A percentile compares a stretch with the other conserved stretches of the same genome.
These are phyloP conservation scores for Creontiades dilutus DNA, from an alignment of 2,888 invertebrate species.

Conservation along the genomic window DNA sequence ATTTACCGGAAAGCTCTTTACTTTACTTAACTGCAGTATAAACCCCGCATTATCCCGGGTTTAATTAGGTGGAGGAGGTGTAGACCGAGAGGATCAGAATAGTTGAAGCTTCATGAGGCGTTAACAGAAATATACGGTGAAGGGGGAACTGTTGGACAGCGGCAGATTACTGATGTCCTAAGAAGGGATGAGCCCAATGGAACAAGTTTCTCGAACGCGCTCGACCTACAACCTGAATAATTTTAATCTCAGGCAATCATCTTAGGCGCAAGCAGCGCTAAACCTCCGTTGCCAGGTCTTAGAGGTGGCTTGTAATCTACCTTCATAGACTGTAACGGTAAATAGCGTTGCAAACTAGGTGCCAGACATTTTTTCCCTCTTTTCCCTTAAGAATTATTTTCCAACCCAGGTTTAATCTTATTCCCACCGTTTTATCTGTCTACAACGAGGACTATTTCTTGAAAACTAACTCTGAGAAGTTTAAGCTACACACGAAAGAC, in stretches of 20 bases:
- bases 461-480: slow-evolving; percentile 23
- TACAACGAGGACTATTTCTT: slow-evolving; percentile 18
- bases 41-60: not conserved
- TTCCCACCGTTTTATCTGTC: not conserved
- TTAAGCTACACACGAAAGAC: slow-evolving; percentile 8
- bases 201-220: slow-evolving; percentile 12
- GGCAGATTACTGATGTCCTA: slow-evolving; percentile 5
- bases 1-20: not conserved
- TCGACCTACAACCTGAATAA: not conserved
- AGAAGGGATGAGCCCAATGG: not conserved
- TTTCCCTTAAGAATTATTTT: not conserved
- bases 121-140: not conserved
- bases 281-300: not conserved
- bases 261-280: slow-evolving; percentile 9
- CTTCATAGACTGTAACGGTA: slow-evolving; percentile 29
- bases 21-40: not conserved
- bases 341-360: slow-evolving; percentile 2
- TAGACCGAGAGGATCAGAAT: too few relatives aligned
- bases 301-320: slow-evolving; percentile 7
- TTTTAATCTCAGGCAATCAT: slow-evolving; percentile 25
- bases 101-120: not conserved
- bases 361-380: not conserved
- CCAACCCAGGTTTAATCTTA: not conserved
- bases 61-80: slow-evolving; percentile 19
- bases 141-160: not conserved